Evolutionary conservation across 2,797 vertebrate species (phyloP).

Genomic region (Leptoclinus maculatus): DNA sequence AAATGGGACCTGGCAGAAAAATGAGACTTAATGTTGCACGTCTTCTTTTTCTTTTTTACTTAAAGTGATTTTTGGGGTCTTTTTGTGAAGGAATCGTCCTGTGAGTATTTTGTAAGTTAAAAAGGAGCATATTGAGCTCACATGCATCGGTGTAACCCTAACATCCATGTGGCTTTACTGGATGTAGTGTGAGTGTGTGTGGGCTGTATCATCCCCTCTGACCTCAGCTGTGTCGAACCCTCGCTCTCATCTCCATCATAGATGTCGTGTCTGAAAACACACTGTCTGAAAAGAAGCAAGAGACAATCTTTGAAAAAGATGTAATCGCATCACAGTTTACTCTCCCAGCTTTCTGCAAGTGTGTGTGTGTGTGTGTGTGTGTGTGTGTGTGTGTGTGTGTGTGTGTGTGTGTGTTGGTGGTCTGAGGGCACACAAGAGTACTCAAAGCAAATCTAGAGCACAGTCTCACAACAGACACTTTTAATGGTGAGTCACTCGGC

Average conservation of each 20-base stretch:
- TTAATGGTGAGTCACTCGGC: slow-evolving; percentile 76
- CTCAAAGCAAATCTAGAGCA: slow-evolving; percentile 79
- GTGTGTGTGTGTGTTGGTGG: slow-evolving; percentile 56
- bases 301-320: slow-evolving; percentile 84
- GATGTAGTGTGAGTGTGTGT: slow-evolving; percentile 42
- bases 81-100: slow-evolving; percentile 51
- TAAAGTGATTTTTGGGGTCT: slow-evolving; percentile 39
- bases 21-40: slow-evolving; percentile 76
- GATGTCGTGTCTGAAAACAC: slow-evolving; percentile 60
- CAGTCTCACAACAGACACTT: slow-evolving; percentile 73
- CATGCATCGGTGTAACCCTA: slow-evolving; percentile 12
- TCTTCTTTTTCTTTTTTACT: slow-evolving; percentile 40
- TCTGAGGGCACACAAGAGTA: slow-evolving; percentile 73
- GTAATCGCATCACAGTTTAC: slow-evolving; percentile 79
- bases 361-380: slow-evolving; percentile 60
- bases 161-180: slow-evolving; percentile 41
- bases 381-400: slow-evolving; percentile 49
- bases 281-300: slow-evolving; percentile 78
- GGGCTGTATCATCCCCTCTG: slow-evolving; percentile 18
- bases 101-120: slow-evolving; percentile 44
- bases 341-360: slow-evolving; percentile 74
- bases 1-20: slow-evolving; percentile 74
- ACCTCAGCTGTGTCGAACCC: slow-evolving; percentile 48
- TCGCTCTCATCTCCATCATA: slow-evolving; percentile 51
- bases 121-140: slow-evolving; percentile 57